phyloP scores from a whole-genome alignment of 2,797 vertebrate species.

The Crocidura indochinensis region DNA sequence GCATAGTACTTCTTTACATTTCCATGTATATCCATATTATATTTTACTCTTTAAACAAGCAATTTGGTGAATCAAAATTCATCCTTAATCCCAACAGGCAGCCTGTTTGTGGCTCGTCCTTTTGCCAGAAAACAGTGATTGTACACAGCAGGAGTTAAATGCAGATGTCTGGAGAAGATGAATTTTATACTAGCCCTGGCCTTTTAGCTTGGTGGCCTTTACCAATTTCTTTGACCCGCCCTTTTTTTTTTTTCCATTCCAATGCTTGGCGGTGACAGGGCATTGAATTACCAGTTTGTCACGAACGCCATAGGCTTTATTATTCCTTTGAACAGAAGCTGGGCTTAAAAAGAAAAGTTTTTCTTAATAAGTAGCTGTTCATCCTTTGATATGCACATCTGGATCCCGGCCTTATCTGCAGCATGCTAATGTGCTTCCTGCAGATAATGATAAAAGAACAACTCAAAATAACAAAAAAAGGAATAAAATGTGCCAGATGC shows the following conservation, averaged over 20 bases:
- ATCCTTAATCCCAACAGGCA: neutral
- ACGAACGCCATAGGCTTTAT: conserved; percentile 89
- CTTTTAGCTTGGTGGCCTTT: conserved; percentile 74
- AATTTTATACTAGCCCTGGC: conserved; percentile 50
- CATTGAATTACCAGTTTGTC: conserved; percentile 92
- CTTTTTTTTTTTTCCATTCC: conserved; percentile 16
- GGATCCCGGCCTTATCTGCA: conserved; percentile 89
- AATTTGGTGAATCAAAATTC: conserved; percentile 51
- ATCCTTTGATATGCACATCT: conserved; percentile 93
- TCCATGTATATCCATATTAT: no score
- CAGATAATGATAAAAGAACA: conserved; percentile 91
- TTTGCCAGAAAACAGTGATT: conserved; percentile 32
- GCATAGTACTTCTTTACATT: no score
- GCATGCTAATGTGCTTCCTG: conserved; percentile 91
- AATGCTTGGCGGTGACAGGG: conserved; percentile 88
- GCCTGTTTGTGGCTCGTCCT: conserved; percentile 41
- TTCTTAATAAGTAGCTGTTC: conserved; percentile 92
- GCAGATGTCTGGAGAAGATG: conserved; percentile 52
- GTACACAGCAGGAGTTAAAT: conserved; percentile 56
- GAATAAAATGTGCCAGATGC: conserved; percentile 84
- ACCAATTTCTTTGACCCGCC: conserved; percentile 80
- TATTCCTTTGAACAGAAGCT: conserved; percentile 90
- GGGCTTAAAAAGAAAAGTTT: conserved; percentile 89
- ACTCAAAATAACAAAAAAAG: conserved; percentile 89
- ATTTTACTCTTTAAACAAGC: conserved; percentile 52